Conservation (phyloP, 1,140 invertebrate genomes). For the Halyomorpha halys region DNA sequence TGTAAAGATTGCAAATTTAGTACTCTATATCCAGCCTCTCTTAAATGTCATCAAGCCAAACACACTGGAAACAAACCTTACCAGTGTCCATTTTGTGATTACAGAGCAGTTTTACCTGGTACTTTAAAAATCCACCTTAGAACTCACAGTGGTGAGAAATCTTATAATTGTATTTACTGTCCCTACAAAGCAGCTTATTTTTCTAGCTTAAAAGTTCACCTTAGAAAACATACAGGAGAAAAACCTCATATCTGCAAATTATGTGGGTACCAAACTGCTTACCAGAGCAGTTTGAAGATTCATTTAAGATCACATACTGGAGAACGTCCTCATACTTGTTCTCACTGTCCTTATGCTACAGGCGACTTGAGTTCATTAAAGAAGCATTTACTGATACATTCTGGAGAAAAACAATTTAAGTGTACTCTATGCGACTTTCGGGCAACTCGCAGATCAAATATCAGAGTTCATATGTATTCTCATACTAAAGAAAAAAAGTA, state of each 20-base stretch:
- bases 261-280: slow-evolving; percentile 11
- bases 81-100: neutral
- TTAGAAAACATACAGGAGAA: slow-evolving; percentile 7
- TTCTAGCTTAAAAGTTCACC: slow-evolving; percentile 9
- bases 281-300: neutral
- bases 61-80: slow-evolving; percentile 14
- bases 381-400: neutral
- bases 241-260: slow-evolving; percentile 13
- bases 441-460: neutral
- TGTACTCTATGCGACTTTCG: neutral
- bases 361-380: neutral
- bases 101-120: neutral
- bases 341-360: neutral
- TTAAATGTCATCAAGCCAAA: slow-evolving; percentile 1
- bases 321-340: slow-evolving; percentile 3
- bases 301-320: slow-evolving; percentile 10
- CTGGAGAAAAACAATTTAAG: slow-evolving; percentile 6
- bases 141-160: slow-evolving; percentile 5
- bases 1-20: slow-evolving; percentile 5
- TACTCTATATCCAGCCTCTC: neutral
- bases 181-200: slow-evolving; percentile 7
- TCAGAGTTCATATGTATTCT: slow-evolving; percentile 4
- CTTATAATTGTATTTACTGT: slow-evolving; percentile 5
- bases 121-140: slow-evolving; percentile 7
- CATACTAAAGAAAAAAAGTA: slow-evolving; percentile 10